These are phyloP conservation scores for Mustela lutreola DNA, from an alignment of 2,113 vertebrate species.

Conservation along the genomic window DNA sequence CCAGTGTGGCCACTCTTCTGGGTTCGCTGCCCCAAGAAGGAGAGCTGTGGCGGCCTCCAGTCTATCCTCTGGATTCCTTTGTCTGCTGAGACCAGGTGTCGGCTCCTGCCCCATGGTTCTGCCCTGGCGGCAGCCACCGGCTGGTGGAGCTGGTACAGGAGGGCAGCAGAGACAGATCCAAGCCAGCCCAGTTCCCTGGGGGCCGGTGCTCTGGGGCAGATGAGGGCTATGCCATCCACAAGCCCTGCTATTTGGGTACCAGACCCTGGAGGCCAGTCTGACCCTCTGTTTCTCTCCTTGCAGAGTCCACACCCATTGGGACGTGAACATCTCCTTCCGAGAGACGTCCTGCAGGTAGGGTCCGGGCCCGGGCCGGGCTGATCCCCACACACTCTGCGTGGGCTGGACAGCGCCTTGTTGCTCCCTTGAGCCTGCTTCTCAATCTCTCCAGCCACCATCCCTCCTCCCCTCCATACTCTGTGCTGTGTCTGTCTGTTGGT, in stretches of 20 bases:
- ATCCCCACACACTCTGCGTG: neutral
- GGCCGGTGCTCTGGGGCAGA: neutral
- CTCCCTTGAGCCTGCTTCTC: neutral
- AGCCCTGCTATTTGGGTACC: neutral
- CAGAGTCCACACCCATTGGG: constrained; percentile 92
- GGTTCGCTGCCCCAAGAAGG: neutral
- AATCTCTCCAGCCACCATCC: neutral
- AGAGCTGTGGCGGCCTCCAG: constrained; percentile 68
- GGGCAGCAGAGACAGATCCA: neutral
- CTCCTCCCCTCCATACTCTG: neutral
- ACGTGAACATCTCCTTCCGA: constrained; percentile 92
- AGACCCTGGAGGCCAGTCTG: neutral
- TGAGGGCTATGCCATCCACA: neutral
- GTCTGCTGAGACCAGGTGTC: constrained; percentile 52
- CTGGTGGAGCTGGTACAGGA: neutral
- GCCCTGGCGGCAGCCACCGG: neutral
- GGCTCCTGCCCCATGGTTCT: neutral
- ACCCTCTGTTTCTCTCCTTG: constrained; percentile 66
- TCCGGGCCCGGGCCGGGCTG: constrained; percentile 27
- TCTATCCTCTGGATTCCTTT: constrained; percentile 73
- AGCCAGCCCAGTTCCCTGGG: neutral
- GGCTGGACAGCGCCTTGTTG: no score
- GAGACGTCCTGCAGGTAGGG: constrained; percentile 91
- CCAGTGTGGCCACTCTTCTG: neutral
- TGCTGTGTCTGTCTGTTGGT: neutral